Evolutionary conservation across 2,888 invertebrate genomes (phyloP).

Genomic region (Malthinus flaveolus): DNA sequence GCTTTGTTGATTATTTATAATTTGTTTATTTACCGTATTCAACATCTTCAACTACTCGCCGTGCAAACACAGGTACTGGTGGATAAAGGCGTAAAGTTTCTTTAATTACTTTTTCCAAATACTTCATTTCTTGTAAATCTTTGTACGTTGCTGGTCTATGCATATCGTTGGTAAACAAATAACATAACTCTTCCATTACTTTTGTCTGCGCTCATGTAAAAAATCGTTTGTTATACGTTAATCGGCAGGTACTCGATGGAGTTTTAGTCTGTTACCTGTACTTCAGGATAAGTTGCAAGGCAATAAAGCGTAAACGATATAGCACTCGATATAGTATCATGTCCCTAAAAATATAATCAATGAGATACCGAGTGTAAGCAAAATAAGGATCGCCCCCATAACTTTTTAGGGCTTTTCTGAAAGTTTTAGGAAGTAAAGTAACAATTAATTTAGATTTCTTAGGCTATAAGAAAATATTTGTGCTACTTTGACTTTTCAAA

Average conservation of each 20-base stretch:
- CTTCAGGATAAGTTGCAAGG: conserved; percentile 52
- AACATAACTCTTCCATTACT: conserved; percentile 45
- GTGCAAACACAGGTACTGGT: conserved; percentile 50
- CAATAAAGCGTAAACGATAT: conserved; percentile 55
- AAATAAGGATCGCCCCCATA: too few relatives aligned
- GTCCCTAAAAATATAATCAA: conserved; percentile 47
- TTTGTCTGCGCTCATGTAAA: conserved; percentile 41
- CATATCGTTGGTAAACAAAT: conserved; percentile 42
- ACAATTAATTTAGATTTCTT: too few relatives aligned
- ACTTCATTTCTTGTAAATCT: conserved; percentile 47
- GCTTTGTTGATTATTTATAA: background rate
- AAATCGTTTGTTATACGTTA: conserved; percentile 17
- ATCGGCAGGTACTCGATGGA: too few relatives aligned
- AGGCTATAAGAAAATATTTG: too few relatives aligned
- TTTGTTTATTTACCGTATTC: too few relatives aligned
- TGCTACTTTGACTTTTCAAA: too few relatives aligned
- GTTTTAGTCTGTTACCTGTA: conserved; percentile 50
- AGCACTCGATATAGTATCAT: conserved; percentile 56
- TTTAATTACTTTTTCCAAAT: background rate
- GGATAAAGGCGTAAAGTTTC: conserved; percentile 55
- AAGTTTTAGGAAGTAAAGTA: too few relatives aligned
- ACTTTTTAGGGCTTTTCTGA: too few relatives aligned
- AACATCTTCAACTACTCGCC: too few relatives aligned
- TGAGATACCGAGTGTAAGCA: background rate
- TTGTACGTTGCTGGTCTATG: conserved; percentile 33